These are phyloP conservation scores for Napeogenes inachia DNA, from an alignment of 2,888 invertebrate species.

Conservation along the genomic window DNA sequence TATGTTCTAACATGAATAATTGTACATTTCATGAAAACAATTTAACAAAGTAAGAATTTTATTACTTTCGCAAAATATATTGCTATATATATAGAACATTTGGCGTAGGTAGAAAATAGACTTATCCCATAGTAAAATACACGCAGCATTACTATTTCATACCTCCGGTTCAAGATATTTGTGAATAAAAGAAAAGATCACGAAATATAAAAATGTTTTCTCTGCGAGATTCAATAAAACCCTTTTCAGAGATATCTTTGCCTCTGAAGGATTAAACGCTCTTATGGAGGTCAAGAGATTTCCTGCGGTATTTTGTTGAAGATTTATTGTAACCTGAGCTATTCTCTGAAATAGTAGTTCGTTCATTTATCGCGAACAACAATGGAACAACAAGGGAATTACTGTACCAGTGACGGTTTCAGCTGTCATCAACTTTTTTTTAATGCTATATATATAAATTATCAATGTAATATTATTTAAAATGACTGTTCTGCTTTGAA, in stretches of 20 bases:
- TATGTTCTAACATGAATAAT: too few relatives aligned
- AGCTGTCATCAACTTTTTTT: too few relatives aligned
- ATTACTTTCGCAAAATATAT: too few relatives aligned
- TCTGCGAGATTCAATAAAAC: constrained; percentile 11
- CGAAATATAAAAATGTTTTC: constrained; percentile 15
- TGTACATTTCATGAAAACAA: too few relatives aligned
- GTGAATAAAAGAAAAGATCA: constrained; percentile 8
- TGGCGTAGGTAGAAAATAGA: background rate
- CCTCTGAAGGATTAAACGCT: constrained; percentile 14
- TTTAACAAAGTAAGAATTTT: too few relatives aligned
- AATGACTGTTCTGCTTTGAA: too few relatives aligned
- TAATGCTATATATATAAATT: too few relatives aligned
- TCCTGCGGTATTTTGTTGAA: background rate
- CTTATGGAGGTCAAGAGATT: constrained; percentile 15
- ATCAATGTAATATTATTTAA: too few relatives aligned
- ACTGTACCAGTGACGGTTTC: too few relatives aligned
- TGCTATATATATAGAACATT: background rate
- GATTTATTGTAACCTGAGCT: constrained; percentile 5
- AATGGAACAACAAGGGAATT: too few relatives aligned
- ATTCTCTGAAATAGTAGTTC: background rate
- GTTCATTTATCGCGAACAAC: too few relatives aligned
- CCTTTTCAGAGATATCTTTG: constrained; percentile 17
- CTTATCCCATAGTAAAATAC: background rate
- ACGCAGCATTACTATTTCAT: background rate
- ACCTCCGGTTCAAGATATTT: background rate